Percentiles rank a stretch among this genome's conserved stretches.
Conservation (phyloP, 2,113 vertebrate species). For the Tachysurus fulvidraco region DNA sequence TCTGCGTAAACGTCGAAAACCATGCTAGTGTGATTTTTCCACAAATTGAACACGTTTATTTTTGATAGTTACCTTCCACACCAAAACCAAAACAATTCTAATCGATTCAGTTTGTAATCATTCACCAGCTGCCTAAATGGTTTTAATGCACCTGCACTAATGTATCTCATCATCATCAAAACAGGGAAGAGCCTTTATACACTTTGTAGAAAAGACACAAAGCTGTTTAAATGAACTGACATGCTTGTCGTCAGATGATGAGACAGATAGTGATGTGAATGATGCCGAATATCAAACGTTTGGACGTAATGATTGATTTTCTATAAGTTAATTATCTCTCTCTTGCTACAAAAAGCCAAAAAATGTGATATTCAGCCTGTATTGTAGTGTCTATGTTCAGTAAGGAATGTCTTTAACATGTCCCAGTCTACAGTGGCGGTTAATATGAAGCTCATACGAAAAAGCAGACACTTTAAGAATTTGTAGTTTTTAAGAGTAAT, state of each 20-base stretch:
- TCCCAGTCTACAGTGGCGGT: too few species aligned
- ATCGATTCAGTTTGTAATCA: neutral
- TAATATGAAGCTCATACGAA: too few species aligned
- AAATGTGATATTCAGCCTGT: neutral
- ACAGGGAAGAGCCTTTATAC: neutral
- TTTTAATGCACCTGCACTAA: neutral
- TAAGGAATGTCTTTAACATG: too few species aligned
- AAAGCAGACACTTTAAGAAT: too few species aligned
- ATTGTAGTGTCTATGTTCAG: too few species aligned
- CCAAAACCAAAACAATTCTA: neutral
- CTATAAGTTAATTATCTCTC: neutral
- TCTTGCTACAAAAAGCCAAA: too few species aligned
- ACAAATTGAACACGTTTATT: neutral
- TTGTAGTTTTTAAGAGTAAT: too few species aligned
- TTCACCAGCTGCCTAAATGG: neutral
- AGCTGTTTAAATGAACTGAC: neutral
- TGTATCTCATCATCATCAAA: neutral
- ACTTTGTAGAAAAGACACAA: neutral
- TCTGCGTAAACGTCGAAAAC: neutral
- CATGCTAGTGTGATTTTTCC: neutral
- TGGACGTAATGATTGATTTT: neutral
- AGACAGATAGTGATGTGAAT: neutral
- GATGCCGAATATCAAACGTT: neutral
- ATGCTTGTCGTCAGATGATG: neutral
- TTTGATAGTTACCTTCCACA: neutral